phyloP scores from a whole-genome alignment of 2,888 invertebrate genomes.

The Syritta pipiens region DNA sequence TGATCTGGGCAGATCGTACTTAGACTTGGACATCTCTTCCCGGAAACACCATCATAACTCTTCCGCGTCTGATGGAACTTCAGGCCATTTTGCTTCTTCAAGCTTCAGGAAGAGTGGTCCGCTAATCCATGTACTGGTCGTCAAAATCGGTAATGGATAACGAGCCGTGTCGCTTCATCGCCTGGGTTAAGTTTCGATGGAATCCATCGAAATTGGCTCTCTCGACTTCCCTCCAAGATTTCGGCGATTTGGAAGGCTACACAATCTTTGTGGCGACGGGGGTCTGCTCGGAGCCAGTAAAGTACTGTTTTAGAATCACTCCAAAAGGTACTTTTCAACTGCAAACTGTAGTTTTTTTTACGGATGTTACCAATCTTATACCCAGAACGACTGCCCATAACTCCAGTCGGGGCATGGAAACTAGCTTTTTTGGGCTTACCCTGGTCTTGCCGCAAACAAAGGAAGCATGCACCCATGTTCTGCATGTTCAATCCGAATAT shows the following conservation, averaged over 20 bases:
- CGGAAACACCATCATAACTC: too few species aligned
- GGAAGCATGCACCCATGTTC: neutral
- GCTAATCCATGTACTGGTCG: conserved; percentile 39
- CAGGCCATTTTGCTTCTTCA: conserved; percentile 7
- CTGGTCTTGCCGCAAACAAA: neutral
- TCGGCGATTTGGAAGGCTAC: conserved; percentile 51
- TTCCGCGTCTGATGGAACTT: neutral
- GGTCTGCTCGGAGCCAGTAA: conserved; percentile 70
- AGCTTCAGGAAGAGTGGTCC: conserved; percentile 46
- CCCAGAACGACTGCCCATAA: conserved; percentile 19
- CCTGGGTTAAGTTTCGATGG: conserved; percentile 55
- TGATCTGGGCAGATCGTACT: too few species aligned
- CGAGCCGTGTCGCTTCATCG: conserved; percentile 46
- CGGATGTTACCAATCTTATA: conserved; percentile 5
- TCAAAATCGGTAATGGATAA: neutral
- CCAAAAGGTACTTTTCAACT: conserved; percentile 1
- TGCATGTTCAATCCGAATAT: neutral
- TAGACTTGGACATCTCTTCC: too few species aligned
- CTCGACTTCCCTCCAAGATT: conserved; percentile 46
- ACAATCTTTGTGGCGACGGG: conserved; percentile 55
- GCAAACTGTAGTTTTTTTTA: conserved; percentile 1
- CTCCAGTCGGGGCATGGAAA: neutral
- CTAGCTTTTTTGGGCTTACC: neutral
- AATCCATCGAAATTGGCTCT: conserved; percentile 40
- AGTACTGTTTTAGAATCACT: conserved; percentile 69